Conservation (phyloP, 2,113 vertebrate species). For the Gymnarchus niloticus region DNA sequence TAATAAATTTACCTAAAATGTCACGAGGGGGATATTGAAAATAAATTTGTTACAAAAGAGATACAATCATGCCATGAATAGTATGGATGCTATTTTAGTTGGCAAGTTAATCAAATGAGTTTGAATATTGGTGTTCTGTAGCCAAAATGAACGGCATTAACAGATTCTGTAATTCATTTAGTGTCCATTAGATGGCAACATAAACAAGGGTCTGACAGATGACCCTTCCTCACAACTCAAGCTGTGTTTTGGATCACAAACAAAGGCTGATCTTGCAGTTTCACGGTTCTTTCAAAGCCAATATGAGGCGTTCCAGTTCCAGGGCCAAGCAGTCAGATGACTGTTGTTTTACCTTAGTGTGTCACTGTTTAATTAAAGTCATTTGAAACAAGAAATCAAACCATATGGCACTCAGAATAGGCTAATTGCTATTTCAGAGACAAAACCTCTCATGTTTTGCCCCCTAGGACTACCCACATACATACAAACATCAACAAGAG, state of each 20-base stretch:
- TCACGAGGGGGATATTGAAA: background rate
- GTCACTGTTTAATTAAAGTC: background rate
- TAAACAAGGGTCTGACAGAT: slow-evolving; percentile 3
- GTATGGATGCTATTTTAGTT: background rate
- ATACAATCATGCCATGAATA: background rate
- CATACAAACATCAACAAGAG: background rate
- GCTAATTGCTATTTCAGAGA: background rate
- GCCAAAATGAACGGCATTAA: background rate
- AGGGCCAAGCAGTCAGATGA: background rate
- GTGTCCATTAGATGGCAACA: slow-evolving; percentile 53
- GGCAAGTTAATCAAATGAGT: background rate
- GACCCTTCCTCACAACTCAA: background rate
- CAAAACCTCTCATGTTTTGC: background rate
- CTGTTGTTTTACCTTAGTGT: background rate
- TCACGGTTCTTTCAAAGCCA: background rate
- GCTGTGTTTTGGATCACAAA: background rate
- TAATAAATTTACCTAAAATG: background rate
- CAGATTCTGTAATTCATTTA: slow-evolving; percentile 1
- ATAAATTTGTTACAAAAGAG: background rate
- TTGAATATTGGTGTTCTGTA: background rate
- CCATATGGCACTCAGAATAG: background rate
- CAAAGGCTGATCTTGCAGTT: background rate
- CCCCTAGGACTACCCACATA: background rate
- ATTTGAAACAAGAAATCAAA: slow-evolving; percentile 4
- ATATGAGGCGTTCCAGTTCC: background rate